A percentile compares a stretch with the other conserved stretches of the same genome.
These are phyloP conservation scores for Schizotus pectinicornis DNA, from an alignment of 2,888 invertebrate genomes.

Conservation along the genomic window DNA sequence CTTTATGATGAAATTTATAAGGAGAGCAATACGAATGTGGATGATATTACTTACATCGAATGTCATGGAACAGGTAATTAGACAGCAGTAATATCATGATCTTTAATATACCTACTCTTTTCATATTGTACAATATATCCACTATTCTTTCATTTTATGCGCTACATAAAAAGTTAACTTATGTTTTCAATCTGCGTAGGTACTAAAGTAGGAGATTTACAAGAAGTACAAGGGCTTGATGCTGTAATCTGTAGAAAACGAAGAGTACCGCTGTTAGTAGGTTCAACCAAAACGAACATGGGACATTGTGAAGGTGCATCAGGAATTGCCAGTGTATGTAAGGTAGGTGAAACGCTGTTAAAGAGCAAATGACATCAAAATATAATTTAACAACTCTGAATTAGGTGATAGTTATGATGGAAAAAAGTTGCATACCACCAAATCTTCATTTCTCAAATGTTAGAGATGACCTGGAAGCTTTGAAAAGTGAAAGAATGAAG, in stretches of 20 bases:
- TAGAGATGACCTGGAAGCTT: too few relatives aligned
- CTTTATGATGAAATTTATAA: conserved; percentile 69
- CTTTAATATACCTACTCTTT: too few relatives aligned
- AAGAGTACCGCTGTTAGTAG: conserved; percentile 73
- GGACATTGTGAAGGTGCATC: conserved; percentile 91
- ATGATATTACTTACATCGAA: conserved; percentile 78
- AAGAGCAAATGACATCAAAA: too few relatives aligned
- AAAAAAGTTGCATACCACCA: too few relatives aligned
- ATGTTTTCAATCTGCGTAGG: conserved; percentile 57
- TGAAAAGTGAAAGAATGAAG: conserved; percentile 67
- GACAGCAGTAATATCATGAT: too few relatives aligned
- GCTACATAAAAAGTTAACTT: too few relatives aligned
- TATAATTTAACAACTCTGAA: too few relatives aligned
- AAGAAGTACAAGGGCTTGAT: conserved; percentile 84
- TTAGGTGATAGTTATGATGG: too few relatives aligned
- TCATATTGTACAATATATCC: too few relatives aligned
- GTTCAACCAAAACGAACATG: conserved; percentile 92
- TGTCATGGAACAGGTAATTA: conserved; percentile 79
- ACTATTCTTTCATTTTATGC: too few relatives aligned
- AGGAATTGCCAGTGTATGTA: conserved; percentile 61
- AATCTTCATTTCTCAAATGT: too few relatives aligned
- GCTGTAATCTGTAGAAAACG: conserved; percentile 78
- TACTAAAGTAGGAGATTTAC: conserved; percentile 87
- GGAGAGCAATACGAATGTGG: conserved; percentile 74
- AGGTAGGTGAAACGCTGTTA: conserved; percentile 65